Conservation (phyloP, 1,140 invertebrate species). For the Cydia strobilella region DNA sequence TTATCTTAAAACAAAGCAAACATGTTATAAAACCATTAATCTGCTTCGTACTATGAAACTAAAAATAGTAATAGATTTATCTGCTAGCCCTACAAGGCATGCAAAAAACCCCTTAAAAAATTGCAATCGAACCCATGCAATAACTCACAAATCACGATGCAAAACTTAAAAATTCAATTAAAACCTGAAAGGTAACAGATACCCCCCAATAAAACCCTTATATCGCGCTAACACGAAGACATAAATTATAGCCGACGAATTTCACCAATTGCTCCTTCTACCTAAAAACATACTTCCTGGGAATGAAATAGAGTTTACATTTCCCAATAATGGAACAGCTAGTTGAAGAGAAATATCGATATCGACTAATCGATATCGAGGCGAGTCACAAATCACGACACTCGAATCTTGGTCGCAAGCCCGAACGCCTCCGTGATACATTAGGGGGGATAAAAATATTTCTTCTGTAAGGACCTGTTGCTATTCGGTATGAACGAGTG, state of each 20-base stretch:
- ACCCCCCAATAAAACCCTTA: constrained; percentile 35
- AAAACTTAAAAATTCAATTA: constrained; percentile 68
- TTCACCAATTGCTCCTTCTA: background rate
- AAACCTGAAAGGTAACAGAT: constrained; percentile 58
- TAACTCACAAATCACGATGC: constrained; percentile 54
- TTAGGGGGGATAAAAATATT: constrained; percentile 39
- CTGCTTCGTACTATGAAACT: background rate
- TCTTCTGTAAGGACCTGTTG: constrained; percentile 35
- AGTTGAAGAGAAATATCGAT: constrained; percentile 15
- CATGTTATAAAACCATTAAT: too few species aligned
- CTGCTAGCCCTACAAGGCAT: background rate
- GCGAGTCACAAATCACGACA: constrained; percentile 34
- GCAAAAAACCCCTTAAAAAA: constrained; percentile 33
- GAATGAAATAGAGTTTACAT: constrained; percentile 16
- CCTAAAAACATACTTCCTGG: background rate
- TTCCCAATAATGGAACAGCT: background rate
- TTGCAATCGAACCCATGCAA: constrained; percentile 38
- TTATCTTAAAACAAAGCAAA: too few species aligned
- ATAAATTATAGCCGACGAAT: constrained; percentile 33
- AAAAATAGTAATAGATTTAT: background rate
- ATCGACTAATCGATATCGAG: constrained; percentile 38
- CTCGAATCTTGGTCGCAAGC: constrained; percentile 33
- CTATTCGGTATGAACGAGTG: constrained; percentile 36
- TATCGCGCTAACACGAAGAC: constrained; percentile 22
- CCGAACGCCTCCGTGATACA: constrained; percentile 35